A percentile compares a stretch with the other conserved stretches of the same genome.
Conservation (phyloP, 2,888 invertebrate species). For the Andrena haemorrhoa region DNA sequence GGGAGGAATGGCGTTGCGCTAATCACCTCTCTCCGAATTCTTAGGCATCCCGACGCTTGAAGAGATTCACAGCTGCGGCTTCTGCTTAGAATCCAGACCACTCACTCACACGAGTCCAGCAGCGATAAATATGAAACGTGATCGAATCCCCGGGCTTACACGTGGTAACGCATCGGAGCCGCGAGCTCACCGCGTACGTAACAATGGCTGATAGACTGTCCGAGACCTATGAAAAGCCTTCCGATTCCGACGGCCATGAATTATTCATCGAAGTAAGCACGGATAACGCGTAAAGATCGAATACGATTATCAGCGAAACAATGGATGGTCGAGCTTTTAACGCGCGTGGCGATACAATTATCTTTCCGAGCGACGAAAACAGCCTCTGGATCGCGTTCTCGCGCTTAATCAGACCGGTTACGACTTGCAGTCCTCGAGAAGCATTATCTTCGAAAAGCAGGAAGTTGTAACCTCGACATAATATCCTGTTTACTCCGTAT, state of each 20-base stretch:
- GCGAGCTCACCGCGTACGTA: background rate
- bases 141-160: background rate
- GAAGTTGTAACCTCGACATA: conserved; percentile 55
- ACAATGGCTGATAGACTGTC: background rate
- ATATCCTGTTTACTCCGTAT: conserved; percentile 33
- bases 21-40: background rate
- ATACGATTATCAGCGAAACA: background rate
- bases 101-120: background rate
- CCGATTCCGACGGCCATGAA: background rate
- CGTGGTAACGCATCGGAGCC: background rate
- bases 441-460: conserved; percentile 47
- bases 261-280: no score
- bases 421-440: conserved; percentile 21
- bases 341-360: background rate
- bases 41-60: background rate
- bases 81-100: background rate
- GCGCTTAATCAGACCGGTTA: conserved; percentile 1
- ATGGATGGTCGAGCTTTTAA: background rate
- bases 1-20: background rate
- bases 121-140: background rate
- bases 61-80: background rate
- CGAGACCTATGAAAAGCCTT: background rate
- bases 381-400: background rate
- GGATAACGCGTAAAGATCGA: no score
- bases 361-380: background rate